A percentile compares a stretch with the other conserved stretches of the same genome.
Evolutionary conservation across 2,113 vertebrate genomes (phyloP).

Genomic region (Sceloporus tristichus): DNA sequence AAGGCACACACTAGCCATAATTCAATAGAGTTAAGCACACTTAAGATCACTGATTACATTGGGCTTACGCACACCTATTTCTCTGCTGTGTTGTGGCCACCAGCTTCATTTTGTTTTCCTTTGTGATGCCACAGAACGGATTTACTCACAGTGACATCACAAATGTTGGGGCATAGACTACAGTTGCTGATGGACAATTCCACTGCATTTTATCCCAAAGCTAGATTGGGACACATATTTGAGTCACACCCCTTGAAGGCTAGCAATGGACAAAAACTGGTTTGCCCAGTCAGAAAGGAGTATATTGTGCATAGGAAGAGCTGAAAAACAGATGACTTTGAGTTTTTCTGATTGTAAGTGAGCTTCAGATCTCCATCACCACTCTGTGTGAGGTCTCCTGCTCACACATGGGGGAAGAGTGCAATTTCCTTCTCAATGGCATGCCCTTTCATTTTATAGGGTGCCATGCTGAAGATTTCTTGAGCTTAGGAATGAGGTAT

Average conservation of each 20-base stretch:
- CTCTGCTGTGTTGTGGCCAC: not conserved
- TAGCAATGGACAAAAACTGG: not conserved
- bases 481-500: not conserved
- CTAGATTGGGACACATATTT: not conserved
- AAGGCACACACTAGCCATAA: not conserved
- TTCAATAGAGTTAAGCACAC: slow-evolving; percentile 1
- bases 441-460: not conserved
- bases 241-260: not conserved
- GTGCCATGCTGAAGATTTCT: not conserved
- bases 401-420: not conserved
- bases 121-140: not conserved
- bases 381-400: not conserved
- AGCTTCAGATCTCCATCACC: not conserved
- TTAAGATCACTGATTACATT: not conserved
- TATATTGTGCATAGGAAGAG: not conserved
- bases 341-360: slow-evolving; percentile 12
- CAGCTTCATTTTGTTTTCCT: not conserved
- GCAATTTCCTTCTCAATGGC: not conserved
- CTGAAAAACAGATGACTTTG: slow-evolving; percentile 52
- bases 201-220: not conserved
- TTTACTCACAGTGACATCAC: not conserved
- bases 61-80: not conserved
- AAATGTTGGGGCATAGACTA: not conserved
- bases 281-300: not conserved
- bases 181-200: not conserved